These are phyloP conservation scores for Champsocephalus gunnari DNA, from an alignment of 2,797 vertebrate genomes.

Conservation along the genomic window DNA sequence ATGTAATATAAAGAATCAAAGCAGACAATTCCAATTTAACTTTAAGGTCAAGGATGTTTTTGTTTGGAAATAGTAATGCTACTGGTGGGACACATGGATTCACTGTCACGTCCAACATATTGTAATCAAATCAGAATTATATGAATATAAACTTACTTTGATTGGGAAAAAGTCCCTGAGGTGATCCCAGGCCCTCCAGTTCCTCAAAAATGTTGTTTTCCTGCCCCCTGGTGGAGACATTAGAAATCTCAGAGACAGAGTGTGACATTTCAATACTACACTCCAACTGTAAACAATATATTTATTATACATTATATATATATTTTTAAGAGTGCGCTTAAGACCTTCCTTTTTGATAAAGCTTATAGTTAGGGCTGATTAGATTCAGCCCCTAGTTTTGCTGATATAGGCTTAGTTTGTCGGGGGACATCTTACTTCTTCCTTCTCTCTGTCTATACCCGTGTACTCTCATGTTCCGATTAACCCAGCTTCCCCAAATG, in stretches of 20 bases:
- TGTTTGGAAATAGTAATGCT: background rate
- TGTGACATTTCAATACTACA: background rate
- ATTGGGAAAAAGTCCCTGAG: slow-evolving; percentile 86
- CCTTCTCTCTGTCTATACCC: too few species aligned
- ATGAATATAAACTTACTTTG: slow-evolving; percentile 78
- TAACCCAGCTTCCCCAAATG: too few species aligned
- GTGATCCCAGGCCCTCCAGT: slow-evolving; percentile 83
- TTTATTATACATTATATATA: too few species aligned
- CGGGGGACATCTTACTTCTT: too few species aligned
- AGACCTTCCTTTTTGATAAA: too few species aligned
- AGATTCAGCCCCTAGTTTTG: too few species aligned
- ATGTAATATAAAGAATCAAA: background rate
- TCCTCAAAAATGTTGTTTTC: slow-evolving; percentile 71
- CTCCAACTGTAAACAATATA: background rate
- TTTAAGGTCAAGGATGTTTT: background rate
- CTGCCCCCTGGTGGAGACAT: slow-evolving; percentile 83
- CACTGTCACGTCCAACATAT: too few species aligned
- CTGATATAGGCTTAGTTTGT: too few species aligned
- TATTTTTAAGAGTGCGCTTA: too few species aligned
- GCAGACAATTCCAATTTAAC: background rate
- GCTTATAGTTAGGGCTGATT: too few species aligned
- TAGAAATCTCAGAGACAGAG: background rate
- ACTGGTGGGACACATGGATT: too few species aligned
- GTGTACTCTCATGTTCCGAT: too few species aligned
- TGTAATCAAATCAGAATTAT: background rate